Percentiles rank a stretch among this genome's conserved stretches.
Conservation (phyloP, 2,888 invertebrate genomes). For the Melieria omissa region DNA sequence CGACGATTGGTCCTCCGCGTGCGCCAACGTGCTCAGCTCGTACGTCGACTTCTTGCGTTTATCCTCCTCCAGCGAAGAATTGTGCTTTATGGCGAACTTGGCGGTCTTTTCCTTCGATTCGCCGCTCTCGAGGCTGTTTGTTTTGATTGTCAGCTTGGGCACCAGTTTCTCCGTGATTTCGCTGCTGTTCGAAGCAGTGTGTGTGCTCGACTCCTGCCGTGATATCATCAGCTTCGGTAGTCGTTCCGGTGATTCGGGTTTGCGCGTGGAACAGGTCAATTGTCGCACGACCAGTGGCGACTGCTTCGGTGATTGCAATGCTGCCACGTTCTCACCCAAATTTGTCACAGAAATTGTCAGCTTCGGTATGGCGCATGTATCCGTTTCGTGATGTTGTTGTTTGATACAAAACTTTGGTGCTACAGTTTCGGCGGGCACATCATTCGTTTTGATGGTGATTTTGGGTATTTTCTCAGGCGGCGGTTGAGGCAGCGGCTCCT, state of each 20-base stretch:
- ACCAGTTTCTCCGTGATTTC: slow-evolving; percentile 48
- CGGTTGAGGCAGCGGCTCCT: slow-evolving; percentile 32
- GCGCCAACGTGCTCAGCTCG: slow-evolving; percentile 51
- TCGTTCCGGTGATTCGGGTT: slow-evolving; percentile 49
- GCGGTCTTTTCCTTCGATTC: slow-evolving; percentile 2
- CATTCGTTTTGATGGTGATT: slow-evolving; percentile 63
- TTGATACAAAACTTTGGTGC: slow-evolving; percentile 44
- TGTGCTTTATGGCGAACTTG: slow-evolving; percentile 30
- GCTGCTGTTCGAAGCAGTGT: slow-evolving; percentile 37
- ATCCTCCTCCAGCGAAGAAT: slow-evolving; percentile 10
- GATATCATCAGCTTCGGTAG: slow-evolving; percentile 62
- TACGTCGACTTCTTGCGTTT: slow-evolving; percentile 52
- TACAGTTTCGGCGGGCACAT: slow-evolving; percentile 32
- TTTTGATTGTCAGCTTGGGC: slow-evolving; percentile 60
- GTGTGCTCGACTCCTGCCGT: slow-evolving; percentile 57
- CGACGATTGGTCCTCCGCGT: slow-evolving; percentile 43
- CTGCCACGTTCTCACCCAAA: slow-evolving; percentile 15
- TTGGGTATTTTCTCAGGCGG: slow-evolving; percentile 65
- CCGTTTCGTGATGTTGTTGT: slow-evolving; percentile 29
- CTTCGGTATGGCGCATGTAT: slow-evolving; percentile 43
- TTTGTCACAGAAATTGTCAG: slow-evolving; percentile 46
- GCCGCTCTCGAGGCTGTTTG: slow-evolving; percentile 36
- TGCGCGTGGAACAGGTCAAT: slow-evolving; percentile 41
- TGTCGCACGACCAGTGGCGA: slow-evolving; percentile 48
- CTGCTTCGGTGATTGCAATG: slow-evolving; percentile 54